Base-by-base conservation (phyloP, 64 coral and sea anemone species). In the Hydrozoanthus tunicans region DNA sequence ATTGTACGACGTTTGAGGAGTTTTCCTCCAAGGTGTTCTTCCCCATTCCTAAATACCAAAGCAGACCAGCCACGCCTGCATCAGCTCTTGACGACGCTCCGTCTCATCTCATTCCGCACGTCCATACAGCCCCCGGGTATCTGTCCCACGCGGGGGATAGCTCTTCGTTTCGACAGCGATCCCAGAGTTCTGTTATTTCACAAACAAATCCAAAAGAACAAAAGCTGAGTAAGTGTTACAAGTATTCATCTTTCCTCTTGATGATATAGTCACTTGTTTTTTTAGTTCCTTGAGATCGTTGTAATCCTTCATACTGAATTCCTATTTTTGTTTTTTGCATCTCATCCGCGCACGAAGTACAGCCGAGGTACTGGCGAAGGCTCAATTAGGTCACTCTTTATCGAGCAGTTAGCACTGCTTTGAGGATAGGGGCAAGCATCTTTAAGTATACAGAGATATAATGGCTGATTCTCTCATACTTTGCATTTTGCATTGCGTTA, bases 1-100 rank as follows among this genome's bases (percentile, higher is more conserved):
- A 98, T 13, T 70, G 78, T 17, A 92, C 96, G 20, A 91, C 89
- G 6, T 98, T 92, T 51, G 96, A 98, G 73, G 96, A 95, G 26
- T 98, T 94, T 62, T 91, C 96, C 3, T 95, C 94, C 55, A 81
- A 86, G 11, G 84, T 95, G 17, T 98, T 98, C 55, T 93, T 92
- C 79, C 96, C 96, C 7, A 90, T 84, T 3, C 94, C 96, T 3
- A 93, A 86, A 89, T 57, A 63, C 15, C 78, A 78, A 80, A 96
- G 95, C 70, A 85, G 90, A 77, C 95, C 95, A 26, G 56, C 67
- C 10, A 96, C 95, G 43, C 95, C 95, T 13, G 72, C 83, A 23
- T 56, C 69, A 78, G 25, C 53, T 58, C 61, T 79, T 51, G 91
- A 62, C 0, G 91, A 86, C 25, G 55, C 65, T 57, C 56, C 89